phyloP scores from a whole-genome alignment of 1,140 invertebrate genomes.

The Amphibalanus amphitrite region DNA sequence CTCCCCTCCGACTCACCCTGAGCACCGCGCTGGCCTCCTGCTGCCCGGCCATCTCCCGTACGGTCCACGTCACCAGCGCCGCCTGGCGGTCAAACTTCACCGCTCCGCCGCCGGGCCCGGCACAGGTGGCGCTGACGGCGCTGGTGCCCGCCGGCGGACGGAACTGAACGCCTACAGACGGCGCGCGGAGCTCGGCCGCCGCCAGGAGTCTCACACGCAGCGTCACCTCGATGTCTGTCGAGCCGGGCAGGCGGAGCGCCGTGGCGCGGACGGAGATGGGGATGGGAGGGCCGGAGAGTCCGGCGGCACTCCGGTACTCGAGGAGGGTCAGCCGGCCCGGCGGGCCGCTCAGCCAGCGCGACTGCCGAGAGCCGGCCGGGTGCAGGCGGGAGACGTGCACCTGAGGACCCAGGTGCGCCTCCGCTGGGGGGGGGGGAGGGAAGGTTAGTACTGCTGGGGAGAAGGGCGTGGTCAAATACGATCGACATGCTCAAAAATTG shows the following conservation, averaged over 20 bases:
- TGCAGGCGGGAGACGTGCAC: not conserved
- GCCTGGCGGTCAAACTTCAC: not conserved
- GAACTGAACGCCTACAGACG: not conserved
- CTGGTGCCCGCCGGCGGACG: too few species aligned
- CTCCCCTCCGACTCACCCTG: not conserved
- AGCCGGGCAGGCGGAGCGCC: not conserved
- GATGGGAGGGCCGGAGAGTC: too few species aligned
- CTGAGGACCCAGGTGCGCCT: not conserved
- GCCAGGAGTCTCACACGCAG: not conserved
- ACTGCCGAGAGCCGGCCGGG: not conserved
- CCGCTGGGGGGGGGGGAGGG: not conserved
- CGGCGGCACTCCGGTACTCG: not conserved
- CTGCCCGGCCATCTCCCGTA: not conserved
- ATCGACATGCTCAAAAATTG: too few species aligned
- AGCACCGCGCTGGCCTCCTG: not conserved
- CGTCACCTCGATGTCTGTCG: not conserved
- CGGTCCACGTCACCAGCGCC: not conserved
- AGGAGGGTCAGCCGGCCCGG: not conserved
- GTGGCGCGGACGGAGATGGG: not conserved
- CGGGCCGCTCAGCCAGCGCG: not conserved
- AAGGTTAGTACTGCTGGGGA: not conserved
- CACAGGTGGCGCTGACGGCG: not conserved
- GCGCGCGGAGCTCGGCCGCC: not conserved
- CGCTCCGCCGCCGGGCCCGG: too few species aligned
- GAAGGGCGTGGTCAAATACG: too few species aligned